Evolutionary conservation across 1,140 invertebrate genomes (phyloP).

Genomic region (Lerema accius): DNA sequence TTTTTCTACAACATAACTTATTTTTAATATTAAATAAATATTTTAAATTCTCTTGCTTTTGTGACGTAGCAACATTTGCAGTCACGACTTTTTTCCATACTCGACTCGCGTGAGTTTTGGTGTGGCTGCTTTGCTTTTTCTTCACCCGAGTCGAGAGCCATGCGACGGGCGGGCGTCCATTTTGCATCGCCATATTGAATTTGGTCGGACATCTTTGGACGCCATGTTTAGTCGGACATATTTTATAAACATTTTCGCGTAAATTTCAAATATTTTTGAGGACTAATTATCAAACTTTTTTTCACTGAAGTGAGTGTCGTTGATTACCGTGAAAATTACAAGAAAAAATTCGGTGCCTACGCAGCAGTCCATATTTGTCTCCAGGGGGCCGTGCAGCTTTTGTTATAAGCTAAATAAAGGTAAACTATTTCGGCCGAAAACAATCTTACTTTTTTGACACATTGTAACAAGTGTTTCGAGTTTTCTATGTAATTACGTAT

Average conservation of each 20-base stretch:
- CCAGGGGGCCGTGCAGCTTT: conserved; percentile 77
- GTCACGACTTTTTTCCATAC: conserved; percentile 41
- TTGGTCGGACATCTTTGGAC: conserved; percentile 83
- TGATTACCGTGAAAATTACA: conserved; percentile 61
- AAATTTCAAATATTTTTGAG: conserved; percentile 82
- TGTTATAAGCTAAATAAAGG: conserved; percentile 82
- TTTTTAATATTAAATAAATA: no score
- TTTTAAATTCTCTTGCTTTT: no score
- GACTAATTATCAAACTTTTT: conserved; percentile 78
- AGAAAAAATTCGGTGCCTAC: conserved; percentile 70
- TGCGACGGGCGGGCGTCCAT: conserved; percentile 74
- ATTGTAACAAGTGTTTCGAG: conserved; percentile 76
- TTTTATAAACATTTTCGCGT: conserved; percentile 84
- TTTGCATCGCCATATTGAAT: conserved; percentile 83
- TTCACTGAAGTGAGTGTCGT: conserved; percentile 73
- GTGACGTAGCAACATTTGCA: conserved; percentile 50
- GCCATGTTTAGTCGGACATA: conserved; percentile 84
- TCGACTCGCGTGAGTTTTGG: conserved; percentile 34
- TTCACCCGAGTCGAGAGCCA: conserved; percentile 54
- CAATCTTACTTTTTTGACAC: conserved; percentile 76
- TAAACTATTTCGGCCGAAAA: conserved; percentile 79
- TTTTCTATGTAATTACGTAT: conserved; percentile 73
- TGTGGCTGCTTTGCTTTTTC: conserved; percentile 50
- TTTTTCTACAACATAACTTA: not conserved
- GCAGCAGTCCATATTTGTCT: conserved; percentile 74